Base-by-base conservation (phyloP, 2,797 vertebrate species). In the Gallirallus australis region DNA sequence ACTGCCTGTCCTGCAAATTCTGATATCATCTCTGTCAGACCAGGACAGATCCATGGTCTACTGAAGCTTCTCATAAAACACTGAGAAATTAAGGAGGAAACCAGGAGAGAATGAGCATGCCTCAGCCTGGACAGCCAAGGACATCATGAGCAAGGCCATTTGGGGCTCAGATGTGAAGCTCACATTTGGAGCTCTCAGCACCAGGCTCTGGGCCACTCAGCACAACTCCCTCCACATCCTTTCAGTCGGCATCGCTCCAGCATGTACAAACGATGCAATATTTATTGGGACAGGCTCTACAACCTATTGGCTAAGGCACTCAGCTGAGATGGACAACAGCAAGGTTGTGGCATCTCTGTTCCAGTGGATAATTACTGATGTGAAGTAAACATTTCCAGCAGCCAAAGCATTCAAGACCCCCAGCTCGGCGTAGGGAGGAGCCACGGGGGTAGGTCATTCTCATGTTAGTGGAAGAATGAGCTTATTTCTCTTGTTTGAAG, bases 61-160 rank as follows among this genome's bases (percentile, higher is more conserved):
- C 59, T 63, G 63, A 72, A 73, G 24, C 6, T 65, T 71, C 66
- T 70, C 30, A 6, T 2, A 27, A 82, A 54, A 31, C 24, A 13
- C 21, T 15, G 73, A 83, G 45, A 57, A 20, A 19, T 33, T 2
- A 39, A 14, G 42, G 60, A 71, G 37, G 33, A 91, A 48, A 2
- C 23, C 23, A 16, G 6, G 30, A 76, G n/a, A 83, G 8, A 37
- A 47, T 0, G 3, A 64, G 15, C 0, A 0, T 35, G 27, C 4
- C 53, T 71, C 6, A 9, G 37, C 39, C 52, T 33, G 35, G 42
- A 31, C 16, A 81, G 42, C 35, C 66, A 40, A 33, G 45, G 68
- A 7, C 57, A 25, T 12, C 2, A 0, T 4, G 11, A 64, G 24
- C 30, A 21, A 60, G 28, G n/a, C 40, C 27, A 2, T 6, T 21